Evolutionary conservation across 30 jellyfish, hydroid and myxozoan species (phyloP), one percentile per base, ranked within the genome.

Genomic region (Morbakka virulenta): DNA sequence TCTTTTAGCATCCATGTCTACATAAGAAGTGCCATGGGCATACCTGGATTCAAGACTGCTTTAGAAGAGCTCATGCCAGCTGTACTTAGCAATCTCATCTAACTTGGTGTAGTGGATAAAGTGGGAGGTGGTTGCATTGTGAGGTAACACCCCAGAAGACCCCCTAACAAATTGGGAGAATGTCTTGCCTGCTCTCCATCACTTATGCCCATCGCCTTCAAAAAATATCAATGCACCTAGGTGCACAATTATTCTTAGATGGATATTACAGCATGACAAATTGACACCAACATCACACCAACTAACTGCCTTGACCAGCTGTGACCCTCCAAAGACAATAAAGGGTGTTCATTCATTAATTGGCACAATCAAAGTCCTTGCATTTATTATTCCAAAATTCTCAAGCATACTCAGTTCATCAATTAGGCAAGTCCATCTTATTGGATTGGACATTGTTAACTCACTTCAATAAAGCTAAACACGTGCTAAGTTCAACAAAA

Each of bases 11-110:
- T 83, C 12, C 76, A 66, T 3, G 95, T 83, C 12, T 83, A 83
- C 72, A 74, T 62, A 3, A 32, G 95, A 30, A n/a, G 53, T 29
- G 95, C 89, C 26, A 83, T 83, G 89, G 95, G 90, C 4, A 83
- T 83, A 84, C 90, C 84, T 0, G 95, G 95, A n/a, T 83, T 89
- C 14, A 76, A 83, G 36, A 72, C 95, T 28, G 95, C 89, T 14
- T 50, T 73, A 32, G 95, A 83, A 52, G 95, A 83, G 57, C 69
- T 83, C 1, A 83, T 74, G 89, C 74, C 66, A 27, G 41, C 74
- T 30, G 89, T 73, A 27, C 36, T 75, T 4, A 82, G 89, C 4
- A 77, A 75, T 21, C 75, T 75, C 9, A 23, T 83, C 2, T 50
- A 25, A 27, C 73, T 61, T 1, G 90, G 89, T 14, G 17, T 29